phyloP scores from a whole-genome alignment of 1,140 invertebrate genomes.

The Drosophila kikkawai region DNA sequence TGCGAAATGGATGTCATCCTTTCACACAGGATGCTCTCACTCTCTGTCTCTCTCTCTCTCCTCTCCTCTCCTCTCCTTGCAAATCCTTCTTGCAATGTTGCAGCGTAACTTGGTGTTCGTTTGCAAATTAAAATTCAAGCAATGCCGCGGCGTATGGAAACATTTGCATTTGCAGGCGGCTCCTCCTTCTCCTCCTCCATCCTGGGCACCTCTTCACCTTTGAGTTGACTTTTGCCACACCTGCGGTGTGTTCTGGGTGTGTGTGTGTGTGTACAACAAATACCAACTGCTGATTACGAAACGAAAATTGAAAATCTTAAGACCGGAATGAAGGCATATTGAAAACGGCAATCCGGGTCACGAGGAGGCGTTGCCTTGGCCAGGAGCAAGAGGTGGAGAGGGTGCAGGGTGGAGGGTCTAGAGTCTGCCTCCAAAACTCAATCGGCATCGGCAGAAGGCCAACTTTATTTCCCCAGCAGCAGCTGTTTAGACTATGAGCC shows the following conservation, averaged over 20 bases:
- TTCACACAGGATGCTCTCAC: not conserved
- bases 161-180: conserved; percentile 67
- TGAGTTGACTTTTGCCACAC: conserved; percentile 76
- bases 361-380: conserved; percentile 6
- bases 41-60: not conserved
- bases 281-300: conserved; percentile 73
- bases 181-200: too few species aligned
- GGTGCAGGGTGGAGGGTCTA: not conserved
- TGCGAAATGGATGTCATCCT: conserved; percentile 49
- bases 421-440: conserved; percentile 3
- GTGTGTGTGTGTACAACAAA: conserved; percentile 34
- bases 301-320: conserved; percentile 83
- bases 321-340: conserved; percentile 56
- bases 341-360: conserved; percentile 52
- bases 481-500: conserved; percentile 61
- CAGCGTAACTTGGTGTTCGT: conserved; percentile 57
- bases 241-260: conserved; percentile 45
- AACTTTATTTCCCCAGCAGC: conserved; percentile 49
- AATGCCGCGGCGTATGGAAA: conserved; percentile 70
- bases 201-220: conserved; percentile 44
- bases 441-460: conserved; percentile 32
- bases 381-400: not conserved
- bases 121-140: conserved; percentile 79
- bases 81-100: conserved; percentile 45
- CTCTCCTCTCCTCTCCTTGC: not conserved